Conservation (phyloP, 2,113 vertebrate genomes). For the Atlantisia rogersi region DNA sequence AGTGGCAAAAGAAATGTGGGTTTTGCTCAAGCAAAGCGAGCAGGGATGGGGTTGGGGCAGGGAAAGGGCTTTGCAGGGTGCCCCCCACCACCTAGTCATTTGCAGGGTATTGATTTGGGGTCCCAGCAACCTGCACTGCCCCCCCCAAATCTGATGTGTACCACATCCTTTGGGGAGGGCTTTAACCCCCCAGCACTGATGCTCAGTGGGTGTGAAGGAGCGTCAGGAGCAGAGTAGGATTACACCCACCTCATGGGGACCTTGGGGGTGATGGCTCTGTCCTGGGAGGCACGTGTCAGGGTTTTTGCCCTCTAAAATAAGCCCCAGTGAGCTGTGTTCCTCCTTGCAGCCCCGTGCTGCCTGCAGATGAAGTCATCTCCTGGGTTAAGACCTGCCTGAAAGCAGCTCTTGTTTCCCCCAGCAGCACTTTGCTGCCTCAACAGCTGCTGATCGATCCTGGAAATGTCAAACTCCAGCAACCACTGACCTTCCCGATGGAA, state of each 20-base stretch:
- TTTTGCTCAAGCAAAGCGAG: neutral
- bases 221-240: neutral
- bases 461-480: neutral
- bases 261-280: neutral
- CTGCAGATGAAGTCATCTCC: neutral
- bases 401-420: neutral
- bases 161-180: neutral
- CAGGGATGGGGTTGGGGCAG: accelerated
- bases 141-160: accelerated
- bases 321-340: accelerated
- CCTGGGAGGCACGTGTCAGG: neutral
- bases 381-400: neutral
- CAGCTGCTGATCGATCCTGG: neutral
- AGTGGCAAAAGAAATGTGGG: accelerated
- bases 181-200: neutral
- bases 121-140: neutral
- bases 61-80: neutral
- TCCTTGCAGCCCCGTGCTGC: neutral
- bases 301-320: neutral
- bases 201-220: neutral
- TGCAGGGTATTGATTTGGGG: neutral
- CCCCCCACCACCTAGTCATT: accelerated
- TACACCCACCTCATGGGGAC: accelerated
- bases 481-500: slow-evolving; percentile 18
- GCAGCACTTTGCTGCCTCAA: neutral